Evolutionary conservation across 2,113 vertebrate genomes (phyloP), one percentile per base, ranked within the genome.

Genomic region (Rallus limicola): DNA sequence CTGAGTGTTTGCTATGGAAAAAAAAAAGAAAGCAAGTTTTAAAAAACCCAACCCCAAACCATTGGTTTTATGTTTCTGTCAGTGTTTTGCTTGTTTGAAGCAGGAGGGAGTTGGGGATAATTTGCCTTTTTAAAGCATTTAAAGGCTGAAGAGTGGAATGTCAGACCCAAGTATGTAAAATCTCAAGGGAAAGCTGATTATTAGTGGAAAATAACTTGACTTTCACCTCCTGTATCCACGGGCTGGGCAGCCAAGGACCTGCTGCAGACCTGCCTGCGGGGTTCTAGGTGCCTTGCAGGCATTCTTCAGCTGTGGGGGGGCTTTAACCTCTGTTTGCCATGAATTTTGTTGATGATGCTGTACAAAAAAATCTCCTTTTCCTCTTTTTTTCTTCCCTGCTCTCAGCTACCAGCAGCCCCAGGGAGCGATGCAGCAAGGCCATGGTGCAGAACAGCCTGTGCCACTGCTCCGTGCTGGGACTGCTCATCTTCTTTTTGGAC

Each of bases 221-320:
- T 33, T 4, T 0, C 0, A 8, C 10, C 63, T 92, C 38, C 31
- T 4, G 3, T 11, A 2, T 33, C 15, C 23, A 0, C 1, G 23
- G 9, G 55, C 11, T 44, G 58, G 62, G 40, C 76, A 59, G 60
- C 4, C 1, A 5, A 55, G 53, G 72, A 26, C 31, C 46, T 48
- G 46, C 46, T 20, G 20, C 46, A 48, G 46, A 18, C 46, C 46
- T 20, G 17, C 19, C 5, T 18, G 19, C 8, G 46, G 46, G 46
- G 46, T 48, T 48, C 12, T 7, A 25, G 38, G 20, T 44, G n/a
- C 31, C 52, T 53, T 21, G 31, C 3, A 29, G 40, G 44, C 29
- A 2, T 48, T 65, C 34, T 46, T n/a, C 3, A 0, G 12, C 84
- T 26, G 13, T 36, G 11, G 18, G 33, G 46, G 46, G 42, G 42